Percentiles rank a stretch among this genome's conserved stretches.
Evolutionary conservation across 2,888 invertebrate species (phyloP).

Genomic region (Coenonympha arcania): DNA sequence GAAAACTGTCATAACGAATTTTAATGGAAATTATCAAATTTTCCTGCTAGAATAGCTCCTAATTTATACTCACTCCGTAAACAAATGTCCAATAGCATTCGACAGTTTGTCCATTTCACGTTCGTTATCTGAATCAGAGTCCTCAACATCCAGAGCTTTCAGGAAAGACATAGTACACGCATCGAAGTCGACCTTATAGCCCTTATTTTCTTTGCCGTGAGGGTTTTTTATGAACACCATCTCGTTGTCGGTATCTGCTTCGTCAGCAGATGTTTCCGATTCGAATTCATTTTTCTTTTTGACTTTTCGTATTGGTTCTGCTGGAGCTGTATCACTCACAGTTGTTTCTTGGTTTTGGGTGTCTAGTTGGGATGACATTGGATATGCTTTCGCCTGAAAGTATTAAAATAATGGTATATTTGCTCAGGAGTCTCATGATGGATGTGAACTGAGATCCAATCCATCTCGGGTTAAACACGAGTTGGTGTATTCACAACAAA

Average conservation of each 20-base stretch:
- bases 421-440: too few species aligned
- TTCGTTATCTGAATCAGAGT: constrained; percentile 84
- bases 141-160: constrained; percentile 73
- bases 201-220: constrained; percentile 47
- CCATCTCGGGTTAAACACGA: too few species aligned
- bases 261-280: constrained; percentile 75
- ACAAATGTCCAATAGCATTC: constrained; percentile 82
- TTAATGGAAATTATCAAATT: too few species aligned
- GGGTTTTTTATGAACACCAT: constrained; percentile 75
- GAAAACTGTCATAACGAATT: too few species aligned
- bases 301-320: constrained; percentile 39
- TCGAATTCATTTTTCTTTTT: constrained; percentile 65
- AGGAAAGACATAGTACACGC: constrained; percentile 68
- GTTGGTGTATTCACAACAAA: too few species aligned
- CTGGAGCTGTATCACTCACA: constrained; percentile 36
- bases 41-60: too few species aligned
- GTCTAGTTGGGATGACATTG: constrained; percentile 65
- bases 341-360: constrained; percentile 43
- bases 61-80: constrained; percentile 76
- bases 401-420: constrained; percentile 8
- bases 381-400: constrained; percentile 73
- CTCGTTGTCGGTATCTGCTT: constrained; percentile 72
- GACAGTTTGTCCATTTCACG: constrained; percentile 80
- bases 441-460: too few species aligned
- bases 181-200: constrained; percentile 53